Conservation (phyloP, 2,797 vertebrate species). For the Nothura maculosa region DNA sequence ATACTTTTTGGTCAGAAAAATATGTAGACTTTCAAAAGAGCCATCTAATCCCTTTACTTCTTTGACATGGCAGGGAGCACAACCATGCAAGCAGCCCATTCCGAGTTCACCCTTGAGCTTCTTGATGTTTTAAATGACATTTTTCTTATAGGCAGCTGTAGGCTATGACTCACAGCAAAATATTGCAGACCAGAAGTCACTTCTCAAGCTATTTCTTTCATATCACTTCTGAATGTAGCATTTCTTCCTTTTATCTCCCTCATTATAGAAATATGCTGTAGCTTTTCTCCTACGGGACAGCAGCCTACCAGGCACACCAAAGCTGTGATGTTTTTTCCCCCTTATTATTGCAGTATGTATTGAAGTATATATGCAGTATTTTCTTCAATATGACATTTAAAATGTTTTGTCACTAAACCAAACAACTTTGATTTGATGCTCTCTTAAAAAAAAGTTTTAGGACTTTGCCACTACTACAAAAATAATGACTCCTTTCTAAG, state of each 20-base stretch:
- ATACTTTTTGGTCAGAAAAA: background rate
- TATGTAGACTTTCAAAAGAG: background rate
- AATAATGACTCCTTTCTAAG: background rate
- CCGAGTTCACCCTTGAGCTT: background rate
- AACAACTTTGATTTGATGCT: background rate
- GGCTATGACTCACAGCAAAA: background rate
- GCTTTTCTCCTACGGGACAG: background rate
- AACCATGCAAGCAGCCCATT: background rate
- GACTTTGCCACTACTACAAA: background rate
- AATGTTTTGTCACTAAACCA: background rate
- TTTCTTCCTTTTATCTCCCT: background rate
- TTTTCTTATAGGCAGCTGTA: background rate
- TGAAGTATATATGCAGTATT: no score
- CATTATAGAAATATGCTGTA: background rate
- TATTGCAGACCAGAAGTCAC: background rate
- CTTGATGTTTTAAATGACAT: background rate
- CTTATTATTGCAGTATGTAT: background rate
- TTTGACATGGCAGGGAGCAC: background rate
- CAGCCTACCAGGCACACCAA: background rate
- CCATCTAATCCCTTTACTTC: background rate
- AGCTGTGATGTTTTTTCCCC: background rate
- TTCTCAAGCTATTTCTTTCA: background rate
- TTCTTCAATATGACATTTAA: background rate
- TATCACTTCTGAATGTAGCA: background rate
- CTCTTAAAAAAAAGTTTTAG: background rate